Evolutionary conservation across 2,797 vertebrate genomes (phyloP).

Genomic region (Pipistrellus pipistrellus): DNA sequence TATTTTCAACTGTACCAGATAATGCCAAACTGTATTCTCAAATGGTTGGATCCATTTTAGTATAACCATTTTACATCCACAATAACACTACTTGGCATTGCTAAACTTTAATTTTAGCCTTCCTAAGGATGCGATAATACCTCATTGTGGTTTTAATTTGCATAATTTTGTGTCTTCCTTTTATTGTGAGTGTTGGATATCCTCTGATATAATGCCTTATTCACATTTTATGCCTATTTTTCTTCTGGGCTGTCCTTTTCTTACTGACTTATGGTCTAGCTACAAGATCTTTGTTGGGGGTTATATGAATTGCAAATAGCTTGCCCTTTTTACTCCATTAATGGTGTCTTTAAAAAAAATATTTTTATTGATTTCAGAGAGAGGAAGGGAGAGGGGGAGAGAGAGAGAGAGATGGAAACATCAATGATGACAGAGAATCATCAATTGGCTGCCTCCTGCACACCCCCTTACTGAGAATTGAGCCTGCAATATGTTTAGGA

Average conservation of each 20-base stretch:
- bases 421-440: no score
- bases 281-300: not conserved
- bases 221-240: constrained; percentile 22
- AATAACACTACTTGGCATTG: not conserved
- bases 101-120: constrained; percentile 20
- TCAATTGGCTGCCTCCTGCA: no score
- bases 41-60: not conserved
- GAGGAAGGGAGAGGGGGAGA: no score
- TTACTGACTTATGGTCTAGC: not conserved
- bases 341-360: not conserved
- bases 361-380: no score
- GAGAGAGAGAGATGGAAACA: no score
- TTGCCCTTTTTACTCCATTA: constrained; percentile 7
- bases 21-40: not conserved
- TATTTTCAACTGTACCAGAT: not conserved
- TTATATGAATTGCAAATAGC: not conserved
- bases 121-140: not conserved
- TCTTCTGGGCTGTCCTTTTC: constrained; percentile 6
- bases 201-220: not conserved
- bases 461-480: no score
- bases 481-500: no score
- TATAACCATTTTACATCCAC: not conserved
- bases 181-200: not conserved
- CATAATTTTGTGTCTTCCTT: constrained; percentile 4
- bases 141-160: constrained; percentile 52